Evolutionary conservation across 2,888 invertebrate genomes (phyloP).

Genomic region (Hybos culiciformis): DNA sequence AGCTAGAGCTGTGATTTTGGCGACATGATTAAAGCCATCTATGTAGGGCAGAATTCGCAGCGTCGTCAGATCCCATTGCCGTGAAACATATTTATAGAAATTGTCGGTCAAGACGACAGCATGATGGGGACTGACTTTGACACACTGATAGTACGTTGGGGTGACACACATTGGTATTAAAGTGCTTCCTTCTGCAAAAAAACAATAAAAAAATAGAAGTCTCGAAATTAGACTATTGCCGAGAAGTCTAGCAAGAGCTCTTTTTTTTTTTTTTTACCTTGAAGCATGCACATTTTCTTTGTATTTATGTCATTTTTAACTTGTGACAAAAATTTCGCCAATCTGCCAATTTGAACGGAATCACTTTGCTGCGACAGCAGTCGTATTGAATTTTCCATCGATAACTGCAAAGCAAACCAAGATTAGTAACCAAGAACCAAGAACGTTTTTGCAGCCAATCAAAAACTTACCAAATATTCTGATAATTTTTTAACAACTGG

Average conservation of each 20-base stretch:
- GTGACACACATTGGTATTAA: conserved; percentile 65
- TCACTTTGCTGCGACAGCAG: conserved; percentile 52
- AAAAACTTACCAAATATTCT: conserved; percentile 59
- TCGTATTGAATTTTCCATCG: conserved; percentile 57
- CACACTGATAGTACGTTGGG: conserved; percentile 53
- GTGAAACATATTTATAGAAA: conserved; percentile 46
- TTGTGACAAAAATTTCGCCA: conserved; percentile 46
- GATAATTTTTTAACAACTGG: conserved; percentile 69
- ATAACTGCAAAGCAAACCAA: conserved; percentile 42
- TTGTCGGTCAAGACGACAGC: conserved; percentile 67
- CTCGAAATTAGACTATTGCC: background rate
- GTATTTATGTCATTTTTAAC: conserved; percentile 58
- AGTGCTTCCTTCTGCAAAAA: conserved; percentile 48
- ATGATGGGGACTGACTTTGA: conserved; percentile 60
- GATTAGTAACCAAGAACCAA: too few species aligned
- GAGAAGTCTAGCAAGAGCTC: background rate
- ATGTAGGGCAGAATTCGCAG: conserved; percentile 68
- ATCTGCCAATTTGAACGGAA: conserved; percentile 42
- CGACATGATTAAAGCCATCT: conserved; percentile 68
- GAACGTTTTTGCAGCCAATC: too few species aligned
- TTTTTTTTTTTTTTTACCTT: conserved; percentile 35
- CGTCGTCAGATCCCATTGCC: conserved; percentile 72
- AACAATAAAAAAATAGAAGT: background rate
- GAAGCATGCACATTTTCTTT: conserved; percentile 53
- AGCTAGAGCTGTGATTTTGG: conserved; percentile 61